These are phyloP conservation scores for Struthio camelus DNA, from an alignment of 2,113 vertebrate species.

Conservation along the genomic window DNA sequence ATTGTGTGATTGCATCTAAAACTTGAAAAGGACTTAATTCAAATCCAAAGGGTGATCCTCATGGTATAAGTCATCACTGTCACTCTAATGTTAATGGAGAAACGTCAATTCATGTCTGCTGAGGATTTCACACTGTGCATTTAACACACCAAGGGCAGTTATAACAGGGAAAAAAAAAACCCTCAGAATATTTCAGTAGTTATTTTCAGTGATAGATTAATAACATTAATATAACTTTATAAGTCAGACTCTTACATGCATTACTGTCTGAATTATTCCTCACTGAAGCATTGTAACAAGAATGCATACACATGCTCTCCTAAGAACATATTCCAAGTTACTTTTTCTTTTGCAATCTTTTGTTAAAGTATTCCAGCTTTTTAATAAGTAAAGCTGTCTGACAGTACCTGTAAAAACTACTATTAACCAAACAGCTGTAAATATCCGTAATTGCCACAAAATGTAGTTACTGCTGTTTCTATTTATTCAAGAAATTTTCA, in stretches of 20 bases:
- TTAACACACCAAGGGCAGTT: not conserved
- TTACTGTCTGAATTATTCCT: not conserved
- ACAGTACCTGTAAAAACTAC: conserved; percentile 44
- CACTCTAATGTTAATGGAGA: not conserved
- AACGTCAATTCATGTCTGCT: not conserved
- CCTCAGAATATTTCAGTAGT: not conserved
- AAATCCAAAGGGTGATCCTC: not conserved
- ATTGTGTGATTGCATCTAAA: not conserved
- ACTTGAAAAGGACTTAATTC: not conserved
- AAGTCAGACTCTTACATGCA: not conserved
- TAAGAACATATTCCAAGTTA: not conserved
- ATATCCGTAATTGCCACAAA: conserved; percentile 42
- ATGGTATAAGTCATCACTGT: not conserved
- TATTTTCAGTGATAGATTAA: not conserved
- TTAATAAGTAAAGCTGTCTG: not conserved
- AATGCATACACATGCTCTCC: not conserved
- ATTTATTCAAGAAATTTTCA: conserved; percentile 48
- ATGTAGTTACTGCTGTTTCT: conserved; percentile 27
- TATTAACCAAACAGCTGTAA: conserved; percentile 46
- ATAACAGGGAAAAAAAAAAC: not conserved
- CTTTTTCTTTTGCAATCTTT: conserved; percentile 32
- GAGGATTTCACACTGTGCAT: not conserved
- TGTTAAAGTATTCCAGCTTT: not conserved
- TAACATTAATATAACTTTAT: not conserved
- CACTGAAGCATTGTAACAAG: not conserved